Evolutionary conservation across 2,797 vertebrate genomes (phyloP), one percentile per base, ranked within the genome.

Genomic region (Anabacerthia variegaticeps): DNA sequence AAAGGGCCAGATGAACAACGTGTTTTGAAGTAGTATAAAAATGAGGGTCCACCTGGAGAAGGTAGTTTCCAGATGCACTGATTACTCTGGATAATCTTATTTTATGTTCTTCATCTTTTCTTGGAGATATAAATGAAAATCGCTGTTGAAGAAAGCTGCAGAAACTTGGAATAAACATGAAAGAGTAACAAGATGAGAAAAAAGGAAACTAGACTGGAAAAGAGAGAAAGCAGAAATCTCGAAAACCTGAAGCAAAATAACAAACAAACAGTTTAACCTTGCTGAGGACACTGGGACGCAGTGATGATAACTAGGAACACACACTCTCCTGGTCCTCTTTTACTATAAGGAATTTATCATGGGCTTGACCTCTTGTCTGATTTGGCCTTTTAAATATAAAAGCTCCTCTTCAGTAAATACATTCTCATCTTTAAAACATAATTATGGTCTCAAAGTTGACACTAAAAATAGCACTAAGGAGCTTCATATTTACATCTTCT

Each of bases 381-480:
- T 49, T 80, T 36, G 32, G 67, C 8, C 51, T 93, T 84, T 94
- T 61, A 79, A 85, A 93, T 36, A 85, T 5, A 73, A 92, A 89
- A 86, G 66, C 17, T 93, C 13, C 34, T 69, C 62, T 88, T 86
- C 0, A 0, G 69, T 59, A 93, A 91, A 89, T 72, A 86, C 9
- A 66, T 76, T 86, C 43, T 93, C 37, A 37, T 59, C 65, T 86
- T 85, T 76, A 93, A 93, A 92, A 88, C 48, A 43, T n/a, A 86
- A 92, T 95, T 81, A 69, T 13, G 34, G 26, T 73, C 80, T 73
- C 66, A 71, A 93, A 88, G 74, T 46, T 74, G 74, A 77, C 61
- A 63, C 89, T 95, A 96, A 88, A 95, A 96, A 94, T 88, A 90
- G 82, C 62, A 63, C 28, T 80, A 89, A 86, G 73, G 76, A 94